phyloP scores from a whole-genome alignment of 2,888 invertebrate species.

The Spisula solida region DNA sequence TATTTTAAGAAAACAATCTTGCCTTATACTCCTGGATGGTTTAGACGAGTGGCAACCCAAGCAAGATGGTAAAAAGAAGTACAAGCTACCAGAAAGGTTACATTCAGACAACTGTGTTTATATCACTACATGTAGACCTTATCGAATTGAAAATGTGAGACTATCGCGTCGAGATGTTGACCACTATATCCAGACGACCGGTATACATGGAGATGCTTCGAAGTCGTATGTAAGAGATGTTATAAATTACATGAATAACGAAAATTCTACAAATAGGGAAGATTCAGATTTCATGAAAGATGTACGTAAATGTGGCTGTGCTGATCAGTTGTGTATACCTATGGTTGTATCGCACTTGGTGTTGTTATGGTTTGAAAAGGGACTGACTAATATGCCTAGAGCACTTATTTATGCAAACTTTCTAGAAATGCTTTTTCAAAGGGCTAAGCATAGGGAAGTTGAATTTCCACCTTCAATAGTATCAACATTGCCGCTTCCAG shows the following conservation, averaged over 20 bases:
- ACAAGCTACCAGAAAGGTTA: neutral
- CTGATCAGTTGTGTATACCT: neutral
- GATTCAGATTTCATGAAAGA: neutral
- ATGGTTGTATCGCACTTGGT: neutral
- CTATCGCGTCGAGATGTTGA: neutral
- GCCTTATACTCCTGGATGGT: neutral
- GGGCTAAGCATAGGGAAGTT: neutral
- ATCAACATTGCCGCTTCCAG: neutral
- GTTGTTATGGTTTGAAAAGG: neutral
- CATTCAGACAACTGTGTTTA: neutral
- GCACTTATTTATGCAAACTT: neutral
- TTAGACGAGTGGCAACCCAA: neutral
- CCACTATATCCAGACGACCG: neutral
- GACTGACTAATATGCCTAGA: neutral
- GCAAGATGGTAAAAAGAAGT: neutral
- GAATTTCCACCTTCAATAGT: neutral
- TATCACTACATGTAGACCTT: neutral
- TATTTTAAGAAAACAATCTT: slow-evolving; percentile 28
- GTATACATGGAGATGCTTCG: neutral
- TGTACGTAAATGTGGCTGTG: neutral
- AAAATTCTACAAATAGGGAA: neutral
- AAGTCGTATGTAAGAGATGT: neutral
- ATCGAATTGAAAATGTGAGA: neutral
- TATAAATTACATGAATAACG: neutral
- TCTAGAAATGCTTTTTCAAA: neutral